phyloP scores from a whole-genome alignment of 2,113 vertebrate species.

The Euleptes europaea region DNA sequence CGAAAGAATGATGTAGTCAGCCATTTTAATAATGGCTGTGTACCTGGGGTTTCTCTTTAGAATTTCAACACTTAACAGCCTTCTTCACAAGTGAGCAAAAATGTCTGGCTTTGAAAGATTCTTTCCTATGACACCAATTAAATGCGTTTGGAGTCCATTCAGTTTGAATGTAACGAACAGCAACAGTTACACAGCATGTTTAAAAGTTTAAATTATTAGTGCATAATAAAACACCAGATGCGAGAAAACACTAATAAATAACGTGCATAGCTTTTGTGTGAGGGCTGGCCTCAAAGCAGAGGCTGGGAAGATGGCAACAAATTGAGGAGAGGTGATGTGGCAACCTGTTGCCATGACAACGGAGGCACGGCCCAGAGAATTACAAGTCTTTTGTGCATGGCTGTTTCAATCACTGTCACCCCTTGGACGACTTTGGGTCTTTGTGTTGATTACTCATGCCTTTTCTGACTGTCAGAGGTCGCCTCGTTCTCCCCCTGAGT shows the following conservation, averaged over 20 bases:
- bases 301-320: not conserved
- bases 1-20: slow-evolving; percentile 53
- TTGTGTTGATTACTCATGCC: too few relatives aligned
- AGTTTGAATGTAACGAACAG: slow-evolving; percentile 57
- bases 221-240: not conserved
- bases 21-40: slow-evolving; percentile 62
- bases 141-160: slow-evolving; percentile 65
- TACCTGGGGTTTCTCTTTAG: slow-evolving; percentile 69
- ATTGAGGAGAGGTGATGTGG: not conserved
- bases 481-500: too few relatives aligned
- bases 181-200: slow-evolving; percentile 48
- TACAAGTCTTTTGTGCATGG: too few relatives aligned
- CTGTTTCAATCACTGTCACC: too few relatives aligned
- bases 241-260: not conserved
- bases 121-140: slow-evolving; percentile 54
- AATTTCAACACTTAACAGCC: slow-evolving; percentile 60
- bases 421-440: too few relatives aligned
- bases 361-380: not conserved
- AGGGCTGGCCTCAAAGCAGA: not conserved
- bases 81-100: slow-evolving; percentile 60
- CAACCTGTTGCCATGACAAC: not conserved
- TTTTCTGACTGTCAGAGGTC: too few relatives aligned
- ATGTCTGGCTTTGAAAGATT: slow-evolving; percentile 59
- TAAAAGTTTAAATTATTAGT: slow-evolving; percentile 36
- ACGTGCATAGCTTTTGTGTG: not conserved